Evolutionary conservation across 1,140 invertebrate species (phyloP).

Genomic region (Drosophila santomea): DNA sequence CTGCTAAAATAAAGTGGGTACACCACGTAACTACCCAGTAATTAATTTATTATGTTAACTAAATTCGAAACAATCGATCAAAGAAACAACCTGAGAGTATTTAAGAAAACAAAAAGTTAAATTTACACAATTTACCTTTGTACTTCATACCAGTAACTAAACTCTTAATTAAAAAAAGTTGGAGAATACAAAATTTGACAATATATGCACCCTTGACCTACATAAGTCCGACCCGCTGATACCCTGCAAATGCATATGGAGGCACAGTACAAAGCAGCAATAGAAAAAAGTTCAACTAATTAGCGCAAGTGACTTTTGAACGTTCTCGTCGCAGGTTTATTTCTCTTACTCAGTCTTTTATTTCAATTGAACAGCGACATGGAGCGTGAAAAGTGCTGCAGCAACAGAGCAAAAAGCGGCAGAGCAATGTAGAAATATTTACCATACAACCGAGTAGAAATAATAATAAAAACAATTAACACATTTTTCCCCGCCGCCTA

Average conservation of each 20-base stretch:
- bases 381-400: conserved; percentile 16
- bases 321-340: conserved; percentile 33
- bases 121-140: too few relatives aligned
- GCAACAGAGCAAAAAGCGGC: conserved; percentile 7
- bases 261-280: conserved; percentile 37
- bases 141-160: too few relatives aligned
- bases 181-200: background rate
- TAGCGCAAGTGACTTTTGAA: conserved; percentile 81
- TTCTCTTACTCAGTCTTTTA: conserved; percentile 9
- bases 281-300: conserved; percentile 75
- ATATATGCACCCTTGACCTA: conserved; percentile 14
- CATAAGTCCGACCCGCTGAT: conserved; percentile 1
- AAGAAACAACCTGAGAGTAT: too few relatives aligned
- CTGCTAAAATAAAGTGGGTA: conserved; percentile 17
- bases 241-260: conserved; percentile 32
- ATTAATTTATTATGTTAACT: too few relatives aligned
- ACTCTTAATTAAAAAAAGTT: background rate
- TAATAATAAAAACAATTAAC: conserved; percentile 67
- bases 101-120: too few relatives aligned
- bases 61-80: too few relatives aligned
- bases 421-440: conserved; percentile 55
- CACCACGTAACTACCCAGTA: background rate
- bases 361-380: conserved; percentile 36
- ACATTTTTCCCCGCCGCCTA: conserved; percentile 59
- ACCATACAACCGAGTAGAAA: conserved; percentile 35